phyloP scores from a whole-genome alignment of 1,140 invertebrate species.

The Myzus persicae region DNA sequence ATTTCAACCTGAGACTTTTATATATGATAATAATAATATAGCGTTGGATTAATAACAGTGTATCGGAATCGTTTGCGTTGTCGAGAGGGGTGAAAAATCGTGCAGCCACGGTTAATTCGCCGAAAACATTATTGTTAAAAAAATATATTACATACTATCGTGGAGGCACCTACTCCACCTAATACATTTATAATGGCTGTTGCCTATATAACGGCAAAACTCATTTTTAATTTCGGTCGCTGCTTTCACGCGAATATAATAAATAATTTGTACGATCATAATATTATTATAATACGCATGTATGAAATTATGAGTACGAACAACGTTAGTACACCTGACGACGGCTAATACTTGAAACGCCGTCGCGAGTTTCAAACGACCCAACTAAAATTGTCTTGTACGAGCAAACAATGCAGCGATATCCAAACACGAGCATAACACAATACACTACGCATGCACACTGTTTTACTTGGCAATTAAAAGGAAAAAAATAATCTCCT shows the following conservation, averaged over 20 bases:
- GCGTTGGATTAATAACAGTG: background rate
- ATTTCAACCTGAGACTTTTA: background rate
- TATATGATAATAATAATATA: background rate
- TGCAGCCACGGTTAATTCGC: background rate
- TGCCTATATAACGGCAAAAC: background rate
- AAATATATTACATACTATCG: background rate
- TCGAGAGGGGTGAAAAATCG: background rate
- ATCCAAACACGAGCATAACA: background rate
- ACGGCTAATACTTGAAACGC: background rate
- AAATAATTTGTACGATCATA: background rate
- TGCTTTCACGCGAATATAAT: conserved; percentile 4
- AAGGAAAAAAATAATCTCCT: background rate
- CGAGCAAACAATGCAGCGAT: background rate
- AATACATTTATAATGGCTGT: background rate
- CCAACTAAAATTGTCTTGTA: background rate
- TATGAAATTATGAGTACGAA: background rate
- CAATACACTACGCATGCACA: background rate
- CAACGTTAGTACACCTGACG: background rate
- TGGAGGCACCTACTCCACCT: background rate
- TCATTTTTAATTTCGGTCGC: background rate
- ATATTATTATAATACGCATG: background rate
- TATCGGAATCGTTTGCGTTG: background rate
- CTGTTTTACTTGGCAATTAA: background rate
- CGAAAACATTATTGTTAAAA: background rate
- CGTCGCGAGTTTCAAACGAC: background rate